Evolutionary conservation across 2,113 vertebrate genomes (phyloP).

Genomic region (Nothoprocta pentlandii): DNA sequence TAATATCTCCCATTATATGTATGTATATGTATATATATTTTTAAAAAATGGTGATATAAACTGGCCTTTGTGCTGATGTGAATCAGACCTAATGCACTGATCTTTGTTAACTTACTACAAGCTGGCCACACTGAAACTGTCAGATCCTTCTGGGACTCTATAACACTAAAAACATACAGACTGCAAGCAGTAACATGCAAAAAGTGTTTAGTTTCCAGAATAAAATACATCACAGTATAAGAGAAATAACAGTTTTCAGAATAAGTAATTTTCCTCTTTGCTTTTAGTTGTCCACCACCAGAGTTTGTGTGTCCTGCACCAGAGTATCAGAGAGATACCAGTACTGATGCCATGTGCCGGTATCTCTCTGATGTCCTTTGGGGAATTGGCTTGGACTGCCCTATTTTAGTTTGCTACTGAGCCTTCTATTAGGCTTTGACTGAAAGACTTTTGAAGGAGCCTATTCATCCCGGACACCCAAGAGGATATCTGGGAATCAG

Average conservation of each 20-base stretch:
- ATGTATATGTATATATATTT: neutral
- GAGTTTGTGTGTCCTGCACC: neutral
- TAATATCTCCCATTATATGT: neutral
- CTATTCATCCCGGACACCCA: neutral
- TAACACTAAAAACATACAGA: neutral
- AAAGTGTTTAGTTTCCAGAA: neutral
- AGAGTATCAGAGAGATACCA: neutral
- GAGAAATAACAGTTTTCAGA: neutral
- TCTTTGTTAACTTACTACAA: neutral
- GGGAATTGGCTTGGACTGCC: neutral
- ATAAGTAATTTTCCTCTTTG: neutral
- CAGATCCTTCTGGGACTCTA: neutral
- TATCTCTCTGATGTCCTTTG: neutral
- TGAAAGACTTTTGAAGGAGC: conserved; percentile 45
- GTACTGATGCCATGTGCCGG: neutral
- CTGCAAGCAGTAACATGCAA: neutral
- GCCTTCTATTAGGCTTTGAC: neutral
- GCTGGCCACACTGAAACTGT: neutral
- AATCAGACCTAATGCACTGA: neutral
- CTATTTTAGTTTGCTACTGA: neutral
- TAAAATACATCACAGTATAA: neutral
- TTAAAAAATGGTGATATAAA: neutral
- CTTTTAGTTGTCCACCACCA: neutral
- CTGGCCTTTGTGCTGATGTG: fast-evolving
- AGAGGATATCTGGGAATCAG: conserved; percentile 18